Evolutionary conservation across 2,888 invertebrate genomes (phyloP), one percentile per base, ranked within the genome.

Genomic region (Podotricha telesiphe): DNA sequence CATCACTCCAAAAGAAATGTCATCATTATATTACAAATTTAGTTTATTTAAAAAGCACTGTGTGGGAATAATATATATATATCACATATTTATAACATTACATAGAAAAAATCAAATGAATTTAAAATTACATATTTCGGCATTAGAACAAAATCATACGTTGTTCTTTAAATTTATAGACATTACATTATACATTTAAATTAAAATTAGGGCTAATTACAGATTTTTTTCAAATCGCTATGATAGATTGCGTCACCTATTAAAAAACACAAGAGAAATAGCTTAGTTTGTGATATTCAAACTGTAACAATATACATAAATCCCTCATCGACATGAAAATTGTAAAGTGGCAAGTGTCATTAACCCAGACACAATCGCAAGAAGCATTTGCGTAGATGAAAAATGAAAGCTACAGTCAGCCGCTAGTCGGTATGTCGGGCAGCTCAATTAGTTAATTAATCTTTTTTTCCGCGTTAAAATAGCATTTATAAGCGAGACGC

Each of bases 381-480:
- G 68, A 61, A 73, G 67, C 72, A 70, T 71, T 69, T 71, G 73
- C 69, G 73, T 66, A 69, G 73, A 62, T 71, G 69, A 65, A 66
- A 68, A 68, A 61, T 73, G 77, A 66, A 72, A 72, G 68, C 71
- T 67, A 65, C 70, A 62, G 62, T 37, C 34, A 62, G 48, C 15
- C 62, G 59, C 45, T 73, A 74, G 68, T 72, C 72, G 76, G 76
- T 79, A 79, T 80, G 81, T 80, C 81, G 82, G 84, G 86, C 83
- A 83, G 86, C 87, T 91, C 93, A 92, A 92, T 93, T 92, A 92
- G 91, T 90, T 92, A 92, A 92, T 92, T 92, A 92, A 91, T 91
- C 89, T 91, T 91, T 92, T 91, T 92, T 91, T 88, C 91, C 89
- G 87, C 87, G 89, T 90, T 91, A 89, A 91, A 92, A 92, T 91